A percentile compares a stretch with the other conserved stretches of the same genome.
Conservation (phyloP, 2,113 vertebrate genomes). For the Ceuthmochares aereus region DNA sequence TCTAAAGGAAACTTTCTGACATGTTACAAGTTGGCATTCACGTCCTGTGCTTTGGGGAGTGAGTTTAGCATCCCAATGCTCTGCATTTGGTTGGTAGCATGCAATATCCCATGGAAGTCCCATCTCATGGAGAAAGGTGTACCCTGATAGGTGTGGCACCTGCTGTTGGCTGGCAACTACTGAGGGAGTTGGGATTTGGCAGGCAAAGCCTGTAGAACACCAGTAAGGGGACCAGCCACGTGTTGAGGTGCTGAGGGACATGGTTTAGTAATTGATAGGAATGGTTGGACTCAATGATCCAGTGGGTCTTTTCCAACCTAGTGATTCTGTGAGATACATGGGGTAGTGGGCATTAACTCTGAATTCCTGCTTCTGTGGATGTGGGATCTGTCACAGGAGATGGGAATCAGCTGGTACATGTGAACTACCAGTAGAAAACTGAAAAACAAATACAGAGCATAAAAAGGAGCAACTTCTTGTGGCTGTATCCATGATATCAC, state of each 20-base stretch:
- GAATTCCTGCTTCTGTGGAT: background rate
- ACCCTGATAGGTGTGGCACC: background rate
- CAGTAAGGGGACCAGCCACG: background rate
- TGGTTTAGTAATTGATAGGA: too few relatives aligned
- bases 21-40: background rate
- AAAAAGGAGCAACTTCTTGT: background rate
- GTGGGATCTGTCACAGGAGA: background rate
- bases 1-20: background rate
- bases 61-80: background rate
- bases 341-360: background rate
- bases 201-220: background rate
- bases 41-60: fast-evolving
- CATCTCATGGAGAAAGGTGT: background rate
- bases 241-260: background rate
- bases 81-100: fast-evolving
- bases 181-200: background rate
- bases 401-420: background rate
- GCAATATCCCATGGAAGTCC: background rate
- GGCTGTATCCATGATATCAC: background rate
- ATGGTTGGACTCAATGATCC: too few relatives aligned
- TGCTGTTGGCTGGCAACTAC: background rate
- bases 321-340: too few relatives aligned
- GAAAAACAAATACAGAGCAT: background rate
- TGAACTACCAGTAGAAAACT: background rate
- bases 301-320: too few relatives aligned